These are phyloP conservation scores for Xiphophorus couchianus DNA, from an alignment of 2,113 vertebrate species.

Conservation along the genomic window DNA sequence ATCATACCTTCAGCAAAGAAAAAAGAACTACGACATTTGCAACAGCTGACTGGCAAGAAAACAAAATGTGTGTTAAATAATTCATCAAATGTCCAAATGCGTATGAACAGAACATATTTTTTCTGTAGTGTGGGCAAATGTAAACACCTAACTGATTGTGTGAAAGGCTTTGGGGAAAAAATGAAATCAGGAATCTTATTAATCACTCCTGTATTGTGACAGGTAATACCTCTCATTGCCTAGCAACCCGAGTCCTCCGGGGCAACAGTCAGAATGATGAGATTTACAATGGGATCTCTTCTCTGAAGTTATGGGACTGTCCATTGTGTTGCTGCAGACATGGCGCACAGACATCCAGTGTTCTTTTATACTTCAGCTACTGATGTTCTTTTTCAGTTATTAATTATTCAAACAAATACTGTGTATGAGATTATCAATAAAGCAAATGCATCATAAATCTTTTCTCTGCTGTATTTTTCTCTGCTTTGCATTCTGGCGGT, in stretches of 20 bases:
- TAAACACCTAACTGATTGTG: conserved; percentile 29
- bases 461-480: not conserved
- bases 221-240: conserved; percentile 55
- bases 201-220: conserved; percentile 59
- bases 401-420: conserved; percentile 43
- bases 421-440: conserved; percentile 19
- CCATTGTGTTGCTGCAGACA: conserved; percentile 46
- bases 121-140: conserved; percentile 19
- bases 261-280: conserved; percentile 50
- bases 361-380: conserved; percentile 20
- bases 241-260: conserved; percentile 62
- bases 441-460: conserved; percentile 15
- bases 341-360: conserved; percentile 6
- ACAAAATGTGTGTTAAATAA: conserved; percentile 43
- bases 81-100: conserved; percentile 47
- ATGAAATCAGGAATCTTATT: conserved; percentile 55
- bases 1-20: conserved; percentile 37
- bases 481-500: not conserved
- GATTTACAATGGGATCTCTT: conserved; percentile 49
- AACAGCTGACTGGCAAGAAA: conserved; percentile 11
- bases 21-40: conserved; percentile 23
- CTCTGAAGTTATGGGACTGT: conserved; percentile 51
- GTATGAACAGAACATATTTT: conserved; percentile 24
- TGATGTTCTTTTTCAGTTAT: conserved; percentile 28
- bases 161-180: conserved; percentile 34